phyloP scores from a whole-genome alignment of 2,888 invertebrate species.

The Epinotia demarniana region DNA sequence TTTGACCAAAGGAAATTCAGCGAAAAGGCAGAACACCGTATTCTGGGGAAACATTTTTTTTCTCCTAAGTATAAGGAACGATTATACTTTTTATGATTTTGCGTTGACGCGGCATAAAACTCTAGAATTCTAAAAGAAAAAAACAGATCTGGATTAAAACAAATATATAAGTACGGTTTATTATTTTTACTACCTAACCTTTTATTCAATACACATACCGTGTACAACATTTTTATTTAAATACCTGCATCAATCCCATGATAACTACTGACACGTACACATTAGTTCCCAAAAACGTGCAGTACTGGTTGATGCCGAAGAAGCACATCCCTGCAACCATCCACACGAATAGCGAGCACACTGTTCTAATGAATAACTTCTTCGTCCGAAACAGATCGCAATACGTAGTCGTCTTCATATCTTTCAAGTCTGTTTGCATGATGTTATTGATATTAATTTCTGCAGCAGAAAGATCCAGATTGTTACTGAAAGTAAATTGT shows the following conservation, averaged over 20 bases:
- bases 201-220: too few relatives aligned
- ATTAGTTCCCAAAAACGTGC: constrained; percentile 58
- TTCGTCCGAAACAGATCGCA: constrained; percentile 61
- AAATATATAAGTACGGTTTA: too few relatives aligned
- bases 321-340: constrained; percentile 59
- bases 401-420: constrained; percentile 54
- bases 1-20: too few relatives aligned
- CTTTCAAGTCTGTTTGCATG: constrained; percentile 53
- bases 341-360: constrained; percentile 57
- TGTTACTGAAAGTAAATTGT: constrained; percentile 57
- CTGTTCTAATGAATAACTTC: constrained; percentile 54
- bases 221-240: too few relatives aligned
- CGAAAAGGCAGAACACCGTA: too few relatives aligned
- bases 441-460: constrained; percentile 56
- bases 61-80: too few relatives aligned
- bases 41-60: too few relatives aligned
- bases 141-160: too few relatives aligned
- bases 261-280: constrained; percentile 58
- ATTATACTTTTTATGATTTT: too few relatives aligned
- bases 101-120: too few relatives aligned
- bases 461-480: constrained; percentile 54
- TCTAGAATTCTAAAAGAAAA: too few relatives aligned
- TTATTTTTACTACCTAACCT: too few relatives aligned
- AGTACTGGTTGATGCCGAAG: constrained; percentile 65
- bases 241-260: constrained; percentile 62